Evolutionary conservation across 2,888 invertebrate genomes (phyloP).

Genomic region (Limenitis camilla): DNA sequence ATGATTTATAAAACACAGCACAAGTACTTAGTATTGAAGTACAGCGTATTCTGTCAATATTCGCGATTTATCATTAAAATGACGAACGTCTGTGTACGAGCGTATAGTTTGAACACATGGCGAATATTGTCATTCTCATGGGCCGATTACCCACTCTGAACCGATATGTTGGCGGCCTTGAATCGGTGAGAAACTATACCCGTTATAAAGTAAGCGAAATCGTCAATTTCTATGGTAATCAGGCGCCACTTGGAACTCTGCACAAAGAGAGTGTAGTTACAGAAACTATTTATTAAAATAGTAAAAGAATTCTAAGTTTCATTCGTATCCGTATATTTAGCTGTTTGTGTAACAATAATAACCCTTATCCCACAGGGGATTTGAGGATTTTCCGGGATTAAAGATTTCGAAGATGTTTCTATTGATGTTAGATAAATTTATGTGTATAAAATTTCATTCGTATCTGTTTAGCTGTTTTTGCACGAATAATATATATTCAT

Average conservation of each 20-base stretch:
- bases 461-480: no score
- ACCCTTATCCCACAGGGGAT: no score
- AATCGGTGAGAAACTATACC: conserved; percentile 35
- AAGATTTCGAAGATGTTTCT: no score
- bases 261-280: not conserved
- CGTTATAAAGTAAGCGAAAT: conserved; percentile 32
- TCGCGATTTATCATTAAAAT: conserved; percentile 20
- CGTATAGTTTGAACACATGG: conserved; percentile 37
- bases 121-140: conserved; percentile 55
- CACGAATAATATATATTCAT: no score
- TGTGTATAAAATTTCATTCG: no score
- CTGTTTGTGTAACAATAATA: no score
- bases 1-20: conserved; percentile 10
- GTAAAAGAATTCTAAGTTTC: no score
- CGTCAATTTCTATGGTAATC: conserved; percentile 21
- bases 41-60: conserved; percentile 10
- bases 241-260: not conserved
- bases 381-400: no score
- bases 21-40: conserved; percentile 5
- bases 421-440: no score
- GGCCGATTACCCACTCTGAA: conserved; percentile 30
- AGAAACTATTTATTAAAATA: no score
- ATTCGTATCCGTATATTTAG: no score
- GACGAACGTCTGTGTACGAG: conserved; percentile 25
- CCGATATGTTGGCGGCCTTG: conserved; percentile 54